Conservation (phyloP, 2,113 vertebrate genomes). For the Ascaphus truei region DNA sequence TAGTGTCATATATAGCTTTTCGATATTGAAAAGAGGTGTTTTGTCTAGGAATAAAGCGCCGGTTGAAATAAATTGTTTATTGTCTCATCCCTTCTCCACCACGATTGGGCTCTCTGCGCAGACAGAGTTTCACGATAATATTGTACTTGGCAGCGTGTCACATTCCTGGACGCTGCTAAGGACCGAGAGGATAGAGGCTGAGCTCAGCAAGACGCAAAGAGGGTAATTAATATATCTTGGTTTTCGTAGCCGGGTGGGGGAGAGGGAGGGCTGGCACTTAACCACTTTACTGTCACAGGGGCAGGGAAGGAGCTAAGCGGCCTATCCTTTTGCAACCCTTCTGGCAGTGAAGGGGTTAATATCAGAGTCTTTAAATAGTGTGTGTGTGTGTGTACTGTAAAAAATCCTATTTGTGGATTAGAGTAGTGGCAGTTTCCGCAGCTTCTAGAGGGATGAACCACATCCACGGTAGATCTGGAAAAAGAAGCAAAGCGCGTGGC, state of each 20-base stretch:
- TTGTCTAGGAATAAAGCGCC: conserved; percentile 1
- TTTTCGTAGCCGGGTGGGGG: background rate
- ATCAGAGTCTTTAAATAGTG: too few species aligned
- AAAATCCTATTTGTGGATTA: too few species aligned
- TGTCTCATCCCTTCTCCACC: background rate
- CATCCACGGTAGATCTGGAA: too few species aligned
- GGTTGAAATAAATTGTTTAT: background rate
- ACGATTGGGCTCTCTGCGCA: background rate
- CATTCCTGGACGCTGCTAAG: background rate
- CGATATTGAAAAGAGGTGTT: background rate
- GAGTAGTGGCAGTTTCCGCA: too few species aligned
- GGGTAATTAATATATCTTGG: background rate
- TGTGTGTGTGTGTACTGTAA: too few species aligned
- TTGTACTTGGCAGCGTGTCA: background rate
- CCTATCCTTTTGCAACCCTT: too few species aligned
- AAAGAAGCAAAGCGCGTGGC: too few species aligned
- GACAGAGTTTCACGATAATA: conserved; percentile 12
- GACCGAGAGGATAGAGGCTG: background rate
- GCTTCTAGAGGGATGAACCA: too few species aligned
- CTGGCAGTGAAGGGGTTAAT: too few species aligned
- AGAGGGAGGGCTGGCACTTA: background rate
- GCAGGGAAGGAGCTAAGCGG: background rate
- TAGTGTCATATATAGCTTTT: background rate
- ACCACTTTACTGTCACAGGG: background rate
- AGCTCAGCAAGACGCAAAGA: background rate